Percentiles rank a stretch among this genome's conserved stretches.
Conservation (phyloP, 2,113 vertebrate species). For the Phalacrocorax carbo region DNA sequence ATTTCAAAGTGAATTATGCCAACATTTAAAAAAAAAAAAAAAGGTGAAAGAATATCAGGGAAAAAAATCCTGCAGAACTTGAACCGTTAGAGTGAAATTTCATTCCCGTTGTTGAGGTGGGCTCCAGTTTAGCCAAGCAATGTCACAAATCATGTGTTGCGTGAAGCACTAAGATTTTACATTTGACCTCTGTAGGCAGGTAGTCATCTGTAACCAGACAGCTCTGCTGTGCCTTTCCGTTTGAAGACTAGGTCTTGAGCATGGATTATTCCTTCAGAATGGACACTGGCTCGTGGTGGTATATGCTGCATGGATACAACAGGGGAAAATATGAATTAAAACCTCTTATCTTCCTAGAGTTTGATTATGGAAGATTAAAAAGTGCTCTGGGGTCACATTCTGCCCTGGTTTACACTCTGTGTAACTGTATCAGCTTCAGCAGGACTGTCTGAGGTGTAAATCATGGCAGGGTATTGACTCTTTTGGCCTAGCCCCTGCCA, state of each 20-base stretch:
- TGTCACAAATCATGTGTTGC: background rate
- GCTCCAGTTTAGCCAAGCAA: background rate
- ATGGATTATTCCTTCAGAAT: background rate
- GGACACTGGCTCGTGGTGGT: background rate
- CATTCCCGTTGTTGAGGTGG: background rate
- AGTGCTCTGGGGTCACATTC: background rate
- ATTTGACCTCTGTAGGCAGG: background rate
- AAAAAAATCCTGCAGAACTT: background rate
- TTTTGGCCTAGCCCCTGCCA: fast-evolving
- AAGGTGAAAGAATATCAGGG: background rate
- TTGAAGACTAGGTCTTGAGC: background rate
- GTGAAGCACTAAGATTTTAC: background rate
- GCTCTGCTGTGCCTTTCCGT: background rate
- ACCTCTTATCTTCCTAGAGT: fast-evolving
- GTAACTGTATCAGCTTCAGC: background rate
- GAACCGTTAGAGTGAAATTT: background rate
- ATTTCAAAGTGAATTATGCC: background rate
- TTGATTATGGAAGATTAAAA: background rate
- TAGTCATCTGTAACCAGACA: background rate
- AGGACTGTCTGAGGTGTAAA: background rate
- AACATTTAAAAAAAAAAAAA: background rate
- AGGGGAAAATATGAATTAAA: background rate
- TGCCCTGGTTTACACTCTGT: background rate
- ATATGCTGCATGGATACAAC: background rate
- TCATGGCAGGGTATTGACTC: background rate